Evolutionary conservation across 1,140 invertebrate genomes (phyloP).

Genomic region (Dysdera silvatica): DNA sequence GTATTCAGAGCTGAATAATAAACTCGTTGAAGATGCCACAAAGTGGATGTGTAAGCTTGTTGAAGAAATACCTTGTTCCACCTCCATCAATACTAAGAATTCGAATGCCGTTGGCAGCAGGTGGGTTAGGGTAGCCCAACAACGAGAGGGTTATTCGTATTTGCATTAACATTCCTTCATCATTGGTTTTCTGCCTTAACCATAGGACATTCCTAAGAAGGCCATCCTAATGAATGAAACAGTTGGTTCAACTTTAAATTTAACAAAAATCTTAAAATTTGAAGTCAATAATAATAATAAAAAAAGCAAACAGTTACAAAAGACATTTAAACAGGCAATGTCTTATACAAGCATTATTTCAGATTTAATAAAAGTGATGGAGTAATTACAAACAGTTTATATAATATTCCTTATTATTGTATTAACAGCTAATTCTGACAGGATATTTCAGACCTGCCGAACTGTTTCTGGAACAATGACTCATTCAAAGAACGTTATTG

Average conservation of each 20-base stretch:
- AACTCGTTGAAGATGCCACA: constrained; percentile 5
- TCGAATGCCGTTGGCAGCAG: constrained; percentile 63
- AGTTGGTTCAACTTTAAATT: constrained; percentile 55
- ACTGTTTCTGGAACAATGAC: no score
- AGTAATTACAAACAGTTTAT: no score
- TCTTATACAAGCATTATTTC: no score
- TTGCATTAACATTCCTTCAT: constrained; percentile 33
- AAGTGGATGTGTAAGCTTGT: neutral
- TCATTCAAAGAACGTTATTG: no score
- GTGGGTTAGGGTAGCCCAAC: constrained; percentile 62
- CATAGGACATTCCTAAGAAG: constrained; percentile 42
- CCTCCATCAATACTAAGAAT: constrained; percentile 84
- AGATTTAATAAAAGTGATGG: no score
- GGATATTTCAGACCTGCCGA: no score
- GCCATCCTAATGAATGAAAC: constrained; percentile 50
- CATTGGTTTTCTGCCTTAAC: constrained; percentile 36
- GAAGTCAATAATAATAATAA: constrained; percentile 2
- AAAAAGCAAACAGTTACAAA: constrained; percentile 13
- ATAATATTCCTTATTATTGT: no score
- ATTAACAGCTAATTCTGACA: no score
- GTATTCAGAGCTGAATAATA: constrained; percentile 1
- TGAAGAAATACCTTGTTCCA: constrained; percentile 55
- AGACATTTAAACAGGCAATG: constrained; percentile 7
- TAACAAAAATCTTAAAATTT: constrained; percentile 39
- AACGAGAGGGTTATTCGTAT: constrained; percentile 58